These are phyloP conservation scores for Eumeta japonica DNA, from an alignment of 1,140 invertebrate species.

Conservation along the genomic window DNA sequence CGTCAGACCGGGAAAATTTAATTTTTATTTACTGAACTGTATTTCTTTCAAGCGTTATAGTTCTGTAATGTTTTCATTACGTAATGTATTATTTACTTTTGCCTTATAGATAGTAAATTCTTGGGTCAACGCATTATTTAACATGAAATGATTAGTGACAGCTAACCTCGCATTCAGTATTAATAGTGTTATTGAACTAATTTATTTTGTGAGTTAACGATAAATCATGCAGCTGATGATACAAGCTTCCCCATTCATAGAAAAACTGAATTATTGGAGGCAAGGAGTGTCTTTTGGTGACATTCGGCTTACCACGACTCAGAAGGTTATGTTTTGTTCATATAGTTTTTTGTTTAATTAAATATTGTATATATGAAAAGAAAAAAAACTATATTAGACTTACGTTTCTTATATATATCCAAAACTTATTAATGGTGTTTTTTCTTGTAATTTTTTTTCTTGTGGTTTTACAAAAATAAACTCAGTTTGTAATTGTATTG, in stretches of 20 bases:
- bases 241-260: conserved; percentile 37
- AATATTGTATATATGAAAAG: not conserved
- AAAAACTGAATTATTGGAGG: conserved; percentile 44
- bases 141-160: conserved; percentile 26
- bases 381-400: not conserved
- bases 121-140: not conserved
- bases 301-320: conserved; percentile 43
- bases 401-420: not conserved
- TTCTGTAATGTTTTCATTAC: no score
- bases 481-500: no score
- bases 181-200: conserved; percentile 12
- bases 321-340: conserved; percentile 30
- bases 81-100: not conserved
- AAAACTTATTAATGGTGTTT: conserved; percentile 7
- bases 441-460: conserved; percentile 6
- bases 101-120: not conserved
- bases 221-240: conserved; percentile 40
- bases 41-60: no score
- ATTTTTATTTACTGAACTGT: no score
- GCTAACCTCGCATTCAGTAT: conserved; percentile 31
- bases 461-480: no score
- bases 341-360: not conserved
- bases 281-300: conserved; percentile 36
- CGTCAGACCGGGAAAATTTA: conserved; percentile 7
- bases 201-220: conserved; percentile 3